These are phyloP conservation scores for Celastrina argiolus DNA, from an alignment of 2,888 invertebrate species.

Conservation along the genomic window DNA sequence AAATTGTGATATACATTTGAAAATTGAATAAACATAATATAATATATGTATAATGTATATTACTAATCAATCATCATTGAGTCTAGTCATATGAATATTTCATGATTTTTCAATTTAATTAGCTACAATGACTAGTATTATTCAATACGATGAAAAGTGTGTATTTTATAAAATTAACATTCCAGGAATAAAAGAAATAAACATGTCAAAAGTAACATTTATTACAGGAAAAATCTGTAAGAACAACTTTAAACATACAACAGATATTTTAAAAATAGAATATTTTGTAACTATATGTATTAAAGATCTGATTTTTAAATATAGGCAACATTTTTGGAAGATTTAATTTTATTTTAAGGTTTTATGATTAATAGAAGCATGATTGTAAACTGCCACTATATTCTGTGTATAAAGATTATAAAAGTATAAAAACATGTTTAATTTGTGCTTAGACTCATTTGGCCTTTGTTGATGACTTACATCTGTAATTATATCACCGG, in stretches of 20 bases:
- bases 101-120: no score
- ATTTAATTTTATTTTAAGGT: neutral
- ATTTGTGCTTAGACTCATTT: neutral
- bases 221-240: neutral
- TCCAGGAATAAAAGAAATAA: neutral
- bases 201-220: neutral
- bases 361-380: conserved; percentile 13
- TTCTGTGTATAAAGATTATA: conserved; percentile 6
- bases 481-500: neutral
- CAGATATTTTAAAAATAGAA: neutral
- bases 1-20: neutral
- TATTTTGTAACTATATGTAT: neutral
- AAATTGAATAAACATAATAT: neutral
- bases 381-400: conserved; percentile 13
- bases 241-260: neutral
- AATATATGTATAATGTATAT: no score
- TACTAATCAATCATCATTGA: no score
- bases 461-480: neutral
- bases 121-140: neutral
- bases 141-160: neutral
- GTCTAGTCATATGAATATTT: no score
- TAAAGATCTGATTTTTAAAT: neutral
- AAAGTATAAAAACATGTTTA: conserved; percentile 5
- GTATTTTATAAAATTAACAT: neutral
- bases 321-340: neutral